phyloP scores from a whole-genome alignment of 2,797 vertebrate genomes.

The Sylvia borin region DNA sequence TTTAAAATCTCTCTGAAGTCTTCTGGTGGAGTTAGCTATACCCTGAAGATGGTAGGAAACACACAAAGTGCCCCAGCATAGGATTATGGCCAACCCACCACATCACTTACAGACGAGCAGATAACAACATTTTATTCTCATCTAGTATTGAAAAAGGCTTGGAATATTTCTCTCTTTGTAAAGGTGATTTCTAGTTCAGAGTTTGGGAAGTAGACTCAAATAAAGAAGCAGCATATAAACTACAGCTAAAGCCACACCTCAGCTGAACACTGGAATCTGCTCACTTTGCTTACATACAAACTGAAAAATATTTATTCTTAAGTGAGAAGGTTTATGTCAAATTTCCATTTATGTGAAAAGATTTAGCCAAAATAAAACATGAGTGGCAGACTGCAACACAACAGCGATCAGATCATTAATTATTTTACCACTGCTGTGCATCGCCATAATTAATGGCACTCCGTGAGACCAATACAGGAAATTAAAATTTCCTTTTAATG shows the following conservation, averaged over 20 bases:
- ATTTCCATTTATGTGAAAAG: not conserved
- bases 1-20: not conserved
- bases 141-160: not conserved
- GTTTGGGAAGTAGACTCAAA: not conserved
- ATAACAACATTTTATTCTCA: not conserved
- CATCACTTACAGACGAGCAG: not conserved
- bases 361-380: not conserved
- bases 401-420: not conserved
- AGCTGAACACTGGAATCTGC: not conserved
- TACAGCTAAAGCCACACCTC: not conserved
- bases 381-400: not conserved
- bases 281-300: not conserved
- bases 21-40: not conserved
- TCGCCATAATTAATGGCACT: conserved; percentile 10
- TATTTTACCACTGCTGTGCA: not conserved
- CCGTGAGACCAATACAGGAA: conserved; percentile 15
- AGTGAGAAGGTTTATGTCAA: not conserved
- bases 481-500: conserved; percentile 38
- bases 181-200: not conserved
- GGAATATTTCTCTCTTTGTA: not conserved
- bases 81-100: not conserved
- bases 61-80: not conserved
- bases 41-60: not conserved
- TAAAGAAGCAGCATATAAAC: not conserved
- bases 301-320: not conserved